A percentile compares a stretch with the other conserved stretches of the same genome.
Evolutionary conservation across 1,140 invertebrate genomes (phyloP).

Genomic region (Phocides pigmalion): DNA sequence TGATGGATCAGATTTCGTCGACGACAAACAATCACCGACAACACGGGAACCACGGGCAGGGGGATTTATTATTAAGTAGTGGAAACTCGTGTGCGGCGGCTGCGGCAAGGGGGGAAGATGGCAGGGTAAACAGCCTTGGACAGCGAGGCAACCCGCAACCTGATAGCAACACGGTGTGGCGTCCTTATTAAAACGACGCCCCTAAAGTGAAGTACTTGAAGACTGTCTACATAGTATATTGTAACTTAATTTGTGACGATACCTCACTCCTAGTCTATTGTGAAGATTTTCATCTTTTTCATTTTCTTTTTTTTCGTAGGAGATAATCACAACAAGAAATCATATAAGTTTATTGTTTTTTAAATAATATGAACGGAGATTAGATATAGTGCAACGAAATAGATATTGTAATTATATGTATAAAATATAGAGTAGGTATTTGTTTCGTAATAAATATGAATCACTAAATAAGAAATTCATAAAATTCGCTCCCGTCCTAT

Average conservation of each 20-base stretch:
- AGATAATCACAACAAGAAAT: too few relatives aligned
- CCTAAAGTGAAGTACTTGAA: slow-evolving; percentile 10
- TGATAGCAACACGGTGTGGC: slow-evolving; percentile 87
- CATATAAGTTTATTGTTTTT: too few relatives aligned
- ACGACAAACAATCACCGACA: slow-evolving; percentile 85
- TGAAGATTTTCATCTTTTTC: slow-evolving; percentile 14
- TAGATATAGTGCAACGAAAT: slow-evolving; percentile 67
- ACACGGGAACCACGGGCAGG: slow-evolving; percentile 82
- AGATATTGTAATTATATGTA: slow-evolving; percentile 45
- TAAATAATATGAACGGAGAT: slow-evolving; percentile 33
- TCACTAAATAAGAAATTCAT: slow-evolving; percentile 36
- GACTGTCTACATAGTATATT: slow-evolving; percentile 9
- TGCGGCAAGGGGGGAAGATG: slow-evolving; percentile 85
- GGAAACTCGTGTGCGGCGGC: slow-evolving; percentile 86
- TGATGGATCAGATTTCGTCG: slow-evolving; percentile 89
- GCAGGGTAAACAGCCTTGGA: slow-evolving; percentile 85
- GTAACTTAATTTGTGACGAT: slow-evolving; percentile 28
- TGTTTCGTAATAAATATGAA: slow-evolving; percentile 13
- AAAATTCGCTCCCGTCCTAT: slow-evolving; percentile 72
- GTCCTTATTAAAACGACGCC: slow-evolving; percentile 77
- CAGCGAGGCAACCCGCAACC: slow-evolving; percentile 86
- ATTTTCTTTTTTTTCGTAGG: too few relatives aligned
- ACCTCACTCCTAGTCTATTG: slow-evolving; percentile 33
- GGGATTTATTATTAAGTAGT: slow-evolving; percentile 84
- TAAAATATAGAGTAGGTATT: slow-evolving; percentile 24